A percentile compares a stretch with the other conserved stretches of the same genome.
phyloP scores from a whole-genome alignment of 2,113 vertebrate species.

The Megaleporinus macrocephalus region DNA sequence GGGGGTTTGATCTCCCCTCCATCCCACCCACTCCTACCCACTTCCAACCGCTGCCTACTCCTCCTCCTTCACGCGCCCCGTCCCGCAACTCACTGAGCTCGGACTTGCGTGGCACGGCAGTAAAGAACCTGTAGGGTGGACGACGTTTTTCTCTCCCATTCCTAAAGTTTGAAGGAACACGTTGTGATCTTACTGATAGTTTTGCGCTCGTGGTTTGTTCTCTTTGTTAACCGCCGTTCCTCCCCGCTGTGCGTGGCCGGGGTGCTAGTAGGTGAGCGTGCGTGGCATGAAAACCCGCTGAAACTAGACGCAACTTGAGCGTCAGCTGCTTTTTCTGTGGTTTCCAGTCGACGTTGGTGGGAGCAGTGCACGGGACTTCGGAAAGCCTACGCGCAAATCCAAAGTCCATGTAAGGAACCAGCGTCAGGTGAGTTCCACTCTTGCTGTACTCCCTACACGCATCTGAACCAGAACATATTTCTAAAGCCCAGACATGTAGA shows the following conservation, averaged over 20 bases:
- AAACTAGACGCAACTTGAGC: conserved; percentile 43
- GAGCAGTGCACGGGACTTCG: conserved; percentile 66
- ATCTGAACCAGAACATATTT: neutral
- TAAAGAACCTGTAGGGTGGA: conserved; percentile 33
- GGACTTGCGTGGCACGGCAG: conserved; percentile 34
- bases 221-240: neutral
- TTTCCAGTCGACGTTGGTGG: conserved; percentile 57
- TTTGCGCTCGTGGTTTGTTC: conserved; percentile 1
- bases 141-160: conserved; percentile 21
- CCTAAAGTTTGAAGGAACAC: neutral
- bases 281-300: conserved; percentile 2
- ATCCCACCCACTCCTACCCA: no score
- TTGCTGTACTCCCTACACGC: conserved; percentile 5
- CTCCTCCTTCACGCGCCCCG: neutral
- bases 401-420: conserved; percentile 53
- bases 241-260: neutral
- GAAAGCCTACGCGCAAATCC: conserved; percentile 55
- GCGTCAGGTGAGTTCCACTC: conserved; percentile 49
- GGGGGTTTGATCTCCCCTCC: neutral
- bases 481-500: neutral
- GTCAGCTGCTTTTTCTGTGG: conserved; percentile 60
- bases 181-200: neutral
- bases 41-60: neutral
- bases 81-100: conserved; percentile 28
- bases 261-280: neutral